A percentile compares a stretch with the other conserved stretches of the same genome.
phyloP scores from a whole-genome alignment of 2,113 vertebrate species.

The Maccullochella peelii region DNA sequence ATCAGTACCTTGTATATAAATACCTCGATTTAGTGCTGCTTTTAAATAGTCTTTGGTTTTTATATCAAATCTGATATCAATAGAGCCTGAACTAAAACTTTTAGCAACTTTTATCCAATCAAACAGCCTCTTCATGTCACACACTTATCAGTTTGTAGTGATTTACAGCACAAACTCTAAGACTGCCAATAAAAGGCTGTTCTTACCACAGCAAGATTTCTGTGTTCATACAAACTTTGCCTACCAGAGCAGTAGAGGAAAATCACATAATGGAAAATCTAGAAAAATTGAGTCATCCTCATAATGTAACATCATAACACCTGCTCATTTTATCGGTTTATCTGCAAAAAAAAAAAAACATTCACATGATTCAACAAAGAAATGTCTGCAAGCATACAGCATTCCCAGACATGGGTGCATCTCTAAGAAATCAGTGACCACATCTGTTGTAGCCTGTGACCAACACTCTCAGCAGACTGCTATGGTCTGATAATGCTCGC shows the following conservation, averaged over 20 bases:
- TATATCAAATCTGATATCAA: not conserved
- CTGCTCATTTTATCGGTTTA: not conserved
- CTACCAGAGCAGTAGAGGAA: not conserved
- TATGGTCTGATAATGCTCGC: not conserved
- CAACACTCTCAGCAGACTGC: not conserved
- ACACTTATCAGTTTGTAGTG: not conserved
- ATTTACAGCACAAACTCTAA: not conserved
- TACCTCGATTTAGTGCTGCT: not conserved
- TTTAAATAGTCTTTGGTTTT: not conserved
- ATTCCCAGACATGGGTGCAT: not conserved
- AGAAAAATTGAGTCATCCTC: not conserved
- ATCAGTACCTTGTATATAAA: not conserved
- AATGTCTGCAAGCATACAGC: not conserved
- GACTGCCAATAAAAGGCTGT: not conserved
- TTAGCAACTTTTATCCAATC: not conserved
- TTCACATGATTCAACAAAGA: not conserved
- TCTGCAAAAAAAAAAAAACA: not conserved
- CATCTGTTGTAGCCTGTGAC: not conserved
- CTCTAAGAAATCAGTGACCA: not conserved
- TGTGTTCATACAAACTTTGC: not conserved
- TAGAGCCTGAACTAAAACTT: not conserved
- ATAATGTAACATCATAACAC: not conserved
- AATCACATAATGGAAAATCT: not conserved
- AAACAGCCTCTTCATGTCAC: not conserved
- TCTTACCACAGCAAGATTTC: not conserved